Conservation (phyloP, 2,113 vertebrate species). For the Sakesphorus luctuosus region DNA sequence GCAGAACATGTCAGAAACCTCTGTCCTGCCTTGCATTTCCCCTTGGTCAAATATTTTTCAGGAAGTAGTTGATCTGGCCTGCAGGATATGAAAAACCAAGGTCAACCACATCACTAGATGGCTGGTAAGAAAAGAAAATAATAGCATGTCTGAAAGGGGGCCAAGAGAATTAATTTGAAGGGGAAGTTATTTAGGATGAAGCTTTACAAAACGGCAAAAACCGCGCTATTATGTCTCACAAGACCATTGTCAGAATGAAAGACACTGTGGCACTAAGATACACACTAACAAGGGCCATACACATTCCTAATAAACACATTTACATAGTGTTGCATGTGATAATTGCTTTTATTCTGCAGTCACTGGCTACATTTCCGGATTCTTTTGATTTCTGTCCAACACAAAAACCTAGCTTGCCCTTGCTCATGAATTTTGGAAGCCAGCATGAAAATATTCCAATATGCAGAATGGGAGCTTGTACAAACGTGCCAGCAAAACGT, state of each 20-base stretch:
- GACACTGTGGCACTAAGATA: background rate
- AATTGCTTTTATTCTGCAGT: conserved; percentile 52
- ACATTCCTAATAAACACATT: conserved; percentile 48
- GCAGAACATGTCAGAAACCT: background rate
- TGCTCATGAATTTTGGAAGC: conserved; percentile 54
- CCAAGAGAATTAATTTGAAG: conserved; percentile 45
- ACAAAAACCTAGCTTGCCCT: conserved; percentile 53
- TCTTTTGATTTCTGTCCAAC: conserved; percentile 56
- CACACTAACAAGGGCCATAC: background rate
- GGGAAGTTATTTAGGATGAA: conserved; percentile 48
- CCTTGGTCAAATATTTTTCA: conserved; percentile 50
- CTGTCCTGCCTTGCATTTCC: conserved; percentile 12
- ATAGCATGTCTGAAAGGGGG: background rate
- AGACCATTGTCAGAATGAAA: background rate
- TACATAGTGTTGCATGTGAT: conserved; percentile 26
- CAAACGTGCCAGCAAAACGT: conserved; percentile 15
- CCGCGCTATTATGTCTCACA: background rate
- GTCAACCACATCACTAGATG: conserved; percentile 51
- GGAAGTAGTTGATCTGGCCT: conserved; percentile 51
- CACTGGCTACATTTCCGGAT: conserved; percentile 39
- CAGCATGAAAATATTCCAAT: conserved; percentile 48
- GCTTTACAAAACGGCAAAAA: conserved; percentile 30
- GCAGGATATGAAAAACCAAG: conserved; percentile 50
- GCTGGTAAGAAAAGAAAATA: conserved; percentile 45
- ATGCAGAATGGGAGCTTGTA: background rate